A percentile compares a stretch with the other conserved stretches of the same genome.
phyloP scores from a whole-genome alignment of 2,113 vertebrate species.

The Cyanoderma ruficeps region DNA sequence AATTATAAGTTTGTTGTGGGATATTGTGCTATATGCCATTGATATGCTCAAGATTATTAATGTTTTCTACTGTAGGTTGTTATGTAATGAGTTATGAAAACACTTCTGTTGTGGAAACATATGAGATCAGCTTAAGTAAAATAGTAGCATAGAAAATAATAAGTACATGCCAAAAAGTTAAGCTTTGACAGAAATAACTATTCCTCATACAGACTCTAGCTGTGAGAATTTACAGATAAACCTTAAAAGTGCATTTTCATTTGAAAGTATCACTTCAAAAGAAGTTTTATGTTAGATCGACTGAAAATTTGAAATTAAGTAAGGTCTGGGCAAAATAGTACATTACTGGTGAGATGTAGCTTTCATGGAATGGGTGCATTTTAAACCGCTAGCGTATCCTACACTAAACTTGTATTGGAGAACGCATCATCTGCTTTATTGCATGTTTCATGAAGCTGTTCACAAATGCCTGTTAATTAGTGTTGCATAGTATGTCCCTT shows the following conservation, averaged over 20 bases:
- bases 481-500: conserved; percentile 99
- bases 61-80: background rate
- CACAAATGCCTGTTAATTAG: conserved; percentile 99
- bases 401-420: background rate
- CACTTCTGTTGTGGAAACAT: background rate
- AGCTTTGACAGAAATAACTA: background rate
- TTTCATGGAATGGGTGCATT: background rate
- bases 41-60: conserved; percentile 8
- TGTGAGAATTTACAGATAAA: background rate
- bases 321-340: background rate
- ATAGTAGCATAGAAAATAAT: background rate
- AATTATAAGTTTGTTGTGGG: conserved; percentile 91
- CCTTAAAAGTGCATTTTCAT: background rate
- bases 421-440: conserved; percentile 82
- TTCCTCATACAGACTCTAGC: background rate
- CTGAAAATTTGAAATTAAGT: background rate
- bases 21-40: conserved; percentile 71
- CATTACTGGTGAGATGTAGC: background rate
- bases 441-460: conserved; percentile 99
- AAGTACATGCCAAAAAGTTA: background rate
- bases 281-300: background rate
- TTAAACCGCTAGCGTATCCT: background rate
- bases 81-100: background rate
- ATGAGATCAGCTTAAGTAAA: background rate
- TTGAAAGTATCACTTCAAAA: background rate